Evolutionary conservation across 1,140 invertebrate species (phyloP).

Genomic region (Andricus grossulariae): DNA sequence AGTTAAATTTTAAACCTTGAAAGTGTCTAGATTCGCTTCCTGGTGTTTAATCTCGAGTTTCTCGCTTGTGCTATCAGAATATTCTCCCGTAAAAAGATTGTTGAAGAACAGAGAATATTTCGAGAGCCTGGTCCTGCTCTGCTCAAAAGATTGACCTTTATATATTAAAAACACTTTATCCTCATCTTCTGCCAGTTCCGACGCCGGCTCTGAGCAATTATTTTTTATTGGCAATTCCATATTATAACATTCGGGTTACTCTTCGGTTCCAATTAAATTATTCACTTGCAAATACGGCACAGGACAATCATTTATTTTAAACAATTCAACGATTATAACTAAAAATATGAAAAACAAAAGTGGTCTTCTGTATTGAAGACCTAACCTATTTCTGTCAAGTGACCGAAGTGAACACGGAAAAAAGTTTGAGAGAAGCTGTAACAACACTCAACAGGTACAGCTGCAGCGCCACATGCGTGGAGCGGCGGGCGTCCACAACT

Average conservation of each 20-base stretch:
- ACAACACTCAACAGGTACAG: no score
- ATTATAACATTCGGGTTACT: background rate
- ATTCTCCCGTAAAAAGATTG: conserved; percentile 52
- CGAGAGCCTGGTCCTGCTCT: conserved; percentile 45
- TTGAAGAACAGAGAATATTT: conserved; percentile 54
- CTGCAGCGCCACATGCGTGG: no score
- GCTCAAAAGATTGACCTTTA: conserved; percentile 29
- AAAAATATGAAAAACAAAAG: no score
- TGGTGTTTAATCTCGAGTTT: conserved; percentile 56
- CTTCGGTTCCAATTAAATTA: background rate
- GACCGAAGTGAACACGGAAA: no score
- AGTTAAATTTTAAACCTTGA: conserved; percentile 50
- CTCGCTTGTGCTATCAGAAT: conserved; percentile 42
- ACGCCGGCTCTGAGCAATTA: background rate
- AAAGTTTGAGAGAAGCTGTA: no score
- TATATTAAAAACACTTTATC: conserved; percentile 42
- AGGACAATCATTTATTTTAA: background rate
- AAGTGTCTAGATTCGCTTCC: conserved; percentile 40
- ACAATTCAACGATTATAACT: background rate
- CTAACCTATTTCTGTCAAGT: no score
- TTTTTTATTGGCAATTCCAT: background rate
- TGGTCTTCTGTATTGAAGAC: no score
- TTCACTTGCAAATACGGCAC: background rate
- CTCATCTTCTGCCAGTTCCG: background rate
- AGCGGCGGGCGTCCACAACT: no score